Base-by-base conservation (phyloP, 2,888 invertebrate genomes). In the Eristalis tenax region DNA sequence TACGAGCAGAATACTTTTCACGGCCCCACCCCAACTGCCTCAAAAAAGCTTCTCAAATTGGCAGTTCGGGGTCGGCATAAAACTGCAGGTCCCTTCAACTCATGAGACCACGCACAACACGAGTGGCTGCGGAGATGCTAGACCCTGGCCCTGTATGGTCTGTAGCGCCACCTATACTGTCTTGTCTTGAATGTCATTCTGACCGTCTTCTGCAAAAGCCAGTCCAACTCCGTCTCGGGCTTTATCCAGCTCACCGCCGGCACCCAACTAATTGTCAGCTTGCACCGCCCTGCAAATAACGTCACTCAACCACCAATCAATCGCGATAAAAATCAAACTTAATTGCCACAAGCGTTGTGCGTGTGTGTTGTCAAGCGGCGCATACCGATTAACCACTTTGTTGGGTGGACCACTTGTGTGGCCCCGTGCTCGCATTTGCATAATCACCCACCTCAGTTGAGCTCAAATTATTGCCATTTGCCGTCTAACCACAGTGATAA, bases 401-500 rank as follows among this genome's bases (percentile, higher is more conserved):
- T 1, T n/a, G n/a, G 6, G n/a, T 50, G 43, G 43, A 50, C 43
- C 43, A 50, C 18, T 18, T 32, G 32, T 32, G 32, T 32, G 32
- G 32, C 6, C 18, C 8, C 50, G 50, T 50, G 50, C 18, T 50
- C 50, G 8, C 50, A 50, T 50, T 50, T 50, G 8, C 50, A 50
- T 70, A 78, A 78, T 78, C n/a, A 64, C 73, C 73, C 23, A 43
- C 61, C 66, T 8, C 32, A 28, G 23, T 18, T 6, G 61, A 32
- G 50, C 61, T 74, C 61, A 74, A 74, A 81, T 74, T 69, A 57
- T 69, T 75, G 18, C 61, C 50, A 66, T 69, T 69, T 56, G 64
- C 11, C 68, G 38, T 13, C 23, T 69, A 75, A 81, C 75, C 63
- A 75, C 80, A 22, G 32, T 69, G 50, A 68, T 81, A 43, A 64